Evolutionary conservation across 2,113 vertebrate species (phyloP).

Genomic region (Pyrgilauda ruficollis): DNA sequence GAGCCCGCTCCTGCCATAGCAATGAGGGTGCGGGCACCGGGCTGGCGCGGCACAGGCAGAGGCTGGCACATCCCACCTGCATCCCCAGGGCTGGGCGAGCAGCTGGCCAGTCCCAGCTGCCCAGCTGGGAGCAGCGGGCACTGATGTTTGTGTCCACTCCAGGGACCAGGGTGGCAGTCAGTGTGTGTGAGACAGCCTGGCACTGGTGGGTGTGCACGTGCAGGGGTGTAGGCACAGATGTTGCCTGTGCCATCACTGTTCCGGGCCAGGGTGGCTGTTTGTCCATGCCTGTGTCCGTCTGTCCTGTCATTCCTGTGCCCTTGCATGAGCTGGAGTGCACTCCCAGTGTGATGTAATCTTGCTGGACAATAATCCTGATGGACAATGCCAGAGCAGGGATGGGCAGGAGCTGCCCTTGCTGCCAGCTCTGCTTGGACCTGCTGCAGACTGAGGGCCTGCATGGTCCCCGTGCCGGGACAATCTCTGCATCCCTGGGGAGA

Average conservation of each 20-base stretch:
- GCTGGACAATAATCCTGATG: not conserved
- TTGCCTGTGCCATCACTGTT: accelerated
- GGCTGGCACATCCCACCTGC: accelerated
- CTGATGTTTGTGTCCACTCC: not conserved
- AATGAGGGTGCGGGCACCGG: not conserved
- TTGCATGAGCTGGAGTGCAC: not conserved
- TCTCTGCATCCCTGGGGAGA: not conserved
- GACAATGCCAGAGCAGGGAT: not conserved
- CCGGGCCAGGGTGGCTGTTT: not conserved
- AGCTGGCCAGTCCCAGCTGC: not conserved
- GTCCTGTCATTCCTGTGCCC: not conserved
- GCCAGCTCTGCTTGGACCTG: not conserved
- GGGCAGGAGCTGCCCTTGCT: not conserved
- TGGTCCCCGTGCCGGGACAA: not conserved
- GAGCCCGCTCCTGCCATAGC: conserved; percentile 15
- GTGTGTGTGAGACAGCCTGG: not conserved
- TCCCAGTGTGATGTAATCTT: not conserved
- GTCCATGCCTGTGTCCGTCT: not conserved
- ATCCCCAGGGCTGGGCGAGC: accelerated
- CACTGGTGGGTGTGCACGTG: accelerated
- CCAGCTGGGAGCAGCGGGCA: not conserved
- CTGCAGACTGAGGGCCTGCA: not conserved
- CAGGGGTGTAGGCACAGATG: not conserved
- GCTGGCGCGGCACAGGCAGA: accelerated
- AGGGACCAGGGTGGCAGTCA: not conserved